Evolutionary conservation across 2,888 invertebrate species (phyloP).

Genomic region (Hecatera dysodea): DNA sequence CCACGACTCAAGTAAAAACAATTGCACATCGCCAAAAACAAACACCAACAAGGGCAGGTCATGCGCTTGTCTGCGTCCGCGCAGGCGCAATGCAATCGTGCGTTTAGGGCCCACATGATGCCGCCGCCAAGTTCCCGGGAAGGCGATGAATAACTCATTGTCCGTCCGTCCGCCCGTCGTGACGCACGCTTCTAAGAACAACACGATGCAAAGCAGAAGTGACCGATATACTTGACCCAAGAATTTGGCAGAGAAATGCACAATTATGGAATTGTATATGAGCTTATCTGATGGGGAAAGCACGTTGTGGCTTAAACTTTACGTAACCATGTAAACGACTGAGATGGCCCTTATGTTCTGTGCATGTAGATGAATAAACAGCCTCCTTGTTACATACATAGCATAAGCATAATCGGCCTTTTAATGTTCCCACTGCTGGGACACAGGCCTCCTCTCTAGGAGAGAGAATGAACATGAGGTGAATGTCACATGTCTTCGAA

Average conservation of each 20-base stretch:
- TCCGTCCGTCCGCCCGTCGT: conserved; percentile 87
- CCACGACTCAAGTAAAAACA: conserved; percentile 39
- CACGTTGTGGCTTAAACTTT: conserved; percentile 38
- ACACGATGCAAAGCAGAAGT: conserved; percentile 81
- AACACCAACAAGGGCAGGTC: conserved; percentile 80
- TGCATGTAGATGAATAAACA: conserved; percentile 35
- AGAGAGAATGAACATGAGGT: no score
- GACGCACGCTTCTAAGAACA: conserved; percentile 88
- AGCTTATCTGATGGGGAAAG: conserved; percentile 50
- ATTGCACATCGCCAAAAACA: conserved; percentile 74
- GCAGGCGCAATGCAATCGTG: conserved; percentile 84
- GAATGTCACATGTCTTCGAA: no score
- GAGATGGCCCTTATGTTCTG: conserved; percentile 18
- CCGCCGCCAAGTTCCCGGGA: conserved; percentile 88
- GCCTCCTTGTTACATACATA: conserved; percentile 26
- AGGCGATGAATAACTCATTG: conserved; percentile 91
- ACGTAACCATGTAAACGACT: conserved; percentile 38
- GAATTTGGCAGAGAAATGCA: conserved; percentile 76
- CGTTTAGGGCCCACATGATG: conserved; percentile 88
- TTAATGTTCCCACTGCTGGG: no score
- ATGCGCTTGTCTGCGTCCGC: conserved; percentile 78
- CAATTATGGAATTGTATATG: conserved; percentile 59
- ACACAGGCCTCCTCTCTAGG: no score
- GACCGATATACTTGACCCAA: conserved; percentile 87
- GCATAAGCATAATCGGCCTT: no score